A percentile compares a stretch with the other conserved stretches of the same genome.
Conservation (phyloP, 2,113 vertebrate genomes). For the Neolamprologus kungweensis region DNA sequence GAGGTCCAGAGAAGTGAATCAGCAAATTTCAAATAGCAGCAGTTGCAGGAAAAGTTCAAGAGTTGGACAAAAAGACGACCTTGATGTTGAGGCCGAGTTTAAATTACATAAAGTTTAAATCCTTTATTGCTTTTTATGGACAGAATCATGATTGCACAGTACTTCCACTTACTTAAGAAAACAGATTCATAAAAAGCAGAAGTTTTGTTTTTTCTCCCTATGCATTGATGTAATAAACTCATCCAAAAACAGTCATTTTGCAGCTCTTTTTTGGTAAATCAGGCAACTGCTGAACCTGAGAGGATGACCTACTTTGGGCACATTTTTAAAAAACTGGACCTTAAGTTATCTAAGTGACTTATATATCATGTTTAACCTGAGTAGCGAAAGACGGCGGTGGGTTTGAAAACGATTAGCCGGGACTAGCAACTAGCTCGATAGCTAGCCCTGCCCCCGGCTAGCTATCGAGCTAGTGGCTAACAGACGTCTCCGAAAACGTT, state of each 20-base stretch:
- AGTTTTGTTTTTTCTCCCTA: fast-evolving
- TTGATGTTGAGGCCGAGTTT: neutral
- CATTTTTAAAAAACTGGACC: neutral
- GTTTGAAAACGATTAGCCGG: no score
- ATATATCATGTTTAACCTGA: no score
- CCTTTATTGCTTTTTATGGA: neutral
- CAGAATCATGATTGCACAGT: neutral
- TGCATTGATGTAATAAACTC: neutral
- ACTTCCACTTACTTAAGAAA: neutral
- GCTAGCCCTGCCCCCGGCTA: no score
- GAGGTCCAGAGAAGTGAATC: neutral
- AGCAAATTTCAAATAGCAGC: neutral
- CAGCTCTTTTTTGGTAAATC: fast-evolving
- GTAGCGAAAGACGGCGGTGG: no score
- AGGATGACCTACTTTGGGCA: neutral
- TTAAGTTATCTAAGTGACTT: no score
- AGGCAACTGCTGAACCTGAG: neutral
- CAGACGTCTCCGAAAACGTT: no score
- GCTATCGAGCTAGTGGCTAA: no score
- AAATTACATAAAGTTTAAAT: neutral
- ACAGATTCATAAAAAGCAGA: neutral
- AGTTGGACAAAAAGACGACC: neutral
- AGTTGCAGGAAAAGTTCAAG: neutral
- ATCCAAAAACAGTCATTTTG: fast-evolving
- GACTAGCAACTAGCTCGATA: no score